phyloP scores from a whole-genome alignment of 2,888 invertebrate species.

The Magallana nippona region DNA sequence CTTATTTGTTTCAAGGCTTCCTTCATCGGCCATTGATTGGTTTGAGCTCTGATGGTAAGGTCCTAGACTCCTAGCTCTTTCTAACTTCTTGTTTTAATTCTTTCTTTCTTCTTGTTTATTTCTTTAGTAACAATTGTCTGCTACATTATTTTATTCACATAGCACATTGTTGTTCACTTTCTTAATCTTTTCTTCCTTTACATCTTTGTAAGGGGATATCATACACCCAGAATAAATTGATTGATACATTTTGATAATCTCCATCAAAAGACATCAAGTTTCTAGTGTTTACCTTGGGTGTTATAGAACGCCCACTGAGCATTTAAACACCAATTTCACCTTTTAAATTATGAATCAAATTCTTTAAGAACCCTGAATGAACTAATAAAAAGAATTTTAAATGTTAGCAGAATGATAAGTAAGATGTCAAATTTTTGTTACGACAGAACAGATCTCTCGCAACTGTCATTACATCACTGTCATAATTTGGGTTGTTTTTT shows the following conservation, averaged over 20 bases:
- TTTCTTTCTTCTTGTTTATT: too few relatives aligned
- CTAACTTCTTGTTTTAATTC: too few relatives aligned
- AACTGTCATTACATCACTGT: background rate
- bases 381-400: background rate
- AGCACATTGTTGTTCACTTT: background rate
- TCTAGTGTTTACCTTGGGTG: slow-evolving; percentile 23
- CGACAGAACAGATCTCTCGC: background rate
- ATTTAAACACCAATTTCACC: slow-evolving; percentile 27
- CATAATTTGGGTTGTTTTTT: too few relatives aligned
- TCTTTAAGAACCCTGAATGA: slow-evolving; percentile 21
- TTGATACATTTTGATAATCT: slow-evolving; percentile 26
- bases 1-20: background rate
- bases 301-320: slow-evolving; percentile 3
- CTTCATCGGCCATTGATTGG: background rate
- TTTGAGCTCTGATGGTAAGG: background rate
- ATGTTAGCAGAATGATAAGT: slow-evolving; percentile 10
- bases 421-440: background rate
- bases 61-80: too few relatives aligned
- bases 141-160: background rate
- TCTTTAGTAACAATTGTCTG: background rate
- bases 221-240: background rate
- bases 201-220: background rate
- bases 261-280: background rate
- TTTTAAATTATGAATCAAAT: slow-evolving; percentile 17
- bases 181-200: background rate